Conservation (phyloP, 2,888 invertebrate genomes). For the Leucoma salicis region DNA sequence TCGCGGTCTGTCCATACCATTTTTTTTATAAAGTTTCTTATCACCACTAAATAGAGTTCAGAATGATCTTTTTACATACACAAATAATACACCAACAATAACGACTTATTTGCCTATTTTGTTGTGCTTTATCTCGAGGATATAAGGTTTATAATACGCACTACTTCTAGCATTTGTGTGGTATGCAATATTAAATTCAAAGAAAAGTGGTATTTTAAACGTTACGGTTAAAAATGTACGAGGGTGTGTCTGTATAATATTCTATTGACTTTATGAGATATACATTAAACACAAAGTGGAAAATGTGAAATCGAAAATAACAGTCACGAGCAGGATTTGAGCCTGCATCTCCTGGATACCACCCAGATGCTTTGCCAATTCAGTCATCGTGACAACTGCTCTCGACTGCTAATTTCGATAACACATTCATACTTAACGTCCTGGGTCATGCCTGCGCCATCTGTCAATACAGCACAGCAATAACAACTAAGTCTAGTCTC, state of each 20-base stretch:
- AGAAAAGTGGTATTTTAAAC: constrained; percentile 41
- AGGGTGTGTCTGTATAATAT: constrained; percentile 33
- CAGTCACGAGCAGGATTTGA: too few species aligned
- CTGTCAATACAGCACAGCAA: too few species aligned
- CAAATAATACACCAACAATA: too few species aligned
- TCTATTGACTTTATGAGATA: constrained; percentile 30
- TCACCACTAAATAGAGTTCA: constrained; percentile 36
- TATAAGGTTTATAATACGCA: constrained; percentile 20
- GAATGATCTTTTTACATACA: constrained; percentile 26
- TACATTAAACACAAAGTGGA: too few species aligned
- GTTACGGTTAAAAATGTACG: constrained; percentile 40
- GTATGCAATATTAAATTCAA: constrained; percentile 23
- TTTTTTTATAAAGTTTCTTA: constrained; percentile 36
- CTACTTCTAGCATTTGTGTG: constrained; percentile 2
- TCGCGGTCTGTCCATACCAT: constrained; percentile 63
- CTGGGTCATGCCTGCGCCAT: too few species aligned
- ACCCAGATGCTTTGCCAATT: too few species aligned
- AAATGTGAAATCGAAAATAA: too few species aligned
- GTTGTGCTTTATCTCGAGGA: constrained; percentile 5
- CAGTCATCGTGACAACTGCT: too few species aligned
- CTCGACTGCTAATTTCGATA: too few species aligned
- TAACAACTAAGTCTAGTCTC: too few species aligned
- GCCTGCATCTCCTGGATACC: too few species aligned
- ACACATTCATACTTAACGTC: too few species aligned
- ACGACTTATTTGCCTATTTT: constrained; percentile 3